A percentile compares a stretch with the other conserved stretches of the same genome.
Evolutionary conservation across 2,797 vertebrate genomes (phyloP).

Genomic region (Pangasius larnaudii): DNA sequence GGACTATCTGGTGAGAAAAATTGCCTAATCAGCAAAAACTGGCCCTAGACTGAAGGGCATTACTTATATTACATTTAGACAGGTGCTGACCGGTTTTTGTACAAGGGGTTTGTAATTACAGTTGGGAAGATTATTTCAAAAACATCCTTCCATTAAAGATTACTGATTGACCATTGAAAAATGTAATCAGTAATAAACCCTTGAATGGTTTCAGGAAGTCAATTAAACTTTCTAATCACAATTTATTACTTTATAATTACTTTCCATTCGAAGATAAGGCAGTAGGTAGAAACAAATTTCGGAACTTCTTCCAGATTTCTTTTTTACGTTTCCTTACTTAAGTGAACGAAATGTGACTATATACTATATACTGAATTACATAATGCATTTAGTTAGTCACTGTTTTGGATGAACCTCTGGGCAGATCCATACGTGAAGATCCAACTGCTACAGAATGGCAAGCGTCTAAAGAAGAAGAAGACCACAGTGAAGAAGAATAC

Average conservation of each 20-base stretch:
- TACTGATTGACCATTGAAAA: not conserved
- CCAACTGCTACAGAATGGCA: conserved; percentile 94
- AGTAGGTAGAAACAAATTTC: not conserved
- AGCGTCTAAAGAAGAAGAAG: conserved; percentile 98
- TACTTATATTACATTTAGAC: not conserved
- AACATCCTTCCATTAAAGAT: not conserved
- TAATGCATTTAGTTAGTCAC: not conserved
- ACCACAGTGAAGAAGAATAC: conserved; percentile 99
- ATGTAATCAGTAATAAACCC: conserved; percentile 14
- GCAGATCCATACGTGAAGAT: conserved; percentile 98
- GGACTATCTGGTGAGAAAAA: conserved; percentile 88
- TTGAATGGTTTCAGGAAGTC: not conserved
- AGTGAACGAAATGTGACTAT: not conserved
- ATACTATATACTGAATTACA: not conserved
- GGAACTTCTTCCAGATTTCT: not conserved
- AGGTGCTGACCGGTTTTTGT: not conserved
- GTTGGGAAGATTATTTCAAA: not conserved
- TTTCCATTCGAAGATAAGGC: conserved; percentile 13
- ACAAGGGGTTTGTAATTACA: not conserved
- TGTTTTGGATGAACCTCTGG: conserved; percentile 38
- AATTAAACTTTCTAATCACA: conserved; percentile 19
- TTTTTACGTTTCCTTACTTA: not conserved
- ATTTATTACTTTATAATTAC: conserved; percentile 5
- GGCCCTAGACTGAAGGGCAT: not conserved
- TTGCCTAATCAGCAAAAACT: not conserved